Evolutionary conservation across 2,113 vertebrate species (phyloP).

Genomic region (Colinus virginianus): DNA sequence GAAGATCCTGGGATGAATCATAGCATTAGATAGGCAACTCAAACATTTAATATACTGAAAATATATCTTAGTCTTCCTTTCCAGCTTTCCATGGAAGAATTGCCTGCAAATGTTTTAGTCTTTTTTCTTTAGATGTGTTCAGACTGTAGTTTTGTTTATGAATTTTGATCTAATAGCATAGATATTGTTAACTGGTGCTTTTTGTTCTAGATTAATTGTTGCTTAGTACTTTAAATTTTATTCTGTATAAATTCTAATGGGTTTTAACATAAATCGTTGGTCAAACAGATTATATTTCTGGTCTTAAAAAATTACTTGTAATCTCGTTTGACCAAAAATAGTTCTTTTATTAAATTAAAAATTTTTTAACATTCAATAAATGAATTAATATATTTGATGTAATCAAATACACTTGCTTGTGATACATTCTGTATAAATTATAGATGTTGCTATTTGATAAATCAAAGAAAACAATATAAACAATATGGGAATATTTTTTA

Average conservation of each 20-base stretch:
- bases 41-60: not conserved
- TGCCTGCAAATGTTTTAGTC: not conserved
- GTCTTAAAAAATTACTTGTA: not conserved
- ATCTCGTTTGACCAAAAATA: not conserved
- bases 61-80: not conserved
- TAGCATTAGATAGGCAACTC: not conserved
- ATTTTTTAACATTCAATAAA: not conserved
- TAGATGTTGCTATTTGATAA: not conserved
- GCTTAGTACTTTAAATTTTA: not conserved
- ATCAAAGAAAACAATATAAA: not conserved
- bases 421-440: not conserved
- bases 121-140: not conserved
- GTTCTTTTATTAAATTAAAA: not conserved
- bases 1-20: not conserved
- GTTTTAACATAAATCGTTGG: not conserved
- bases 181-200: not conserved
- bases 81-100: not conserved
- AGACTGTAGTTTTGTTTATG: not conserved
- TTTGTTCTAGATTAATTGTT: not conserved
- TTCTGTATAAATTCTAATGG: not conserved
- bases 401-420: not conserved
- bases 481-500: not conserved
- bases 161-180: not conserved
- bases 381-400: not conserved
- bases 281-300: constrained; percentile 2